A percentile compares a stretch with the other conserved stretches of the same genome.
Conservation (phyloP, 2,888 invertebrate genomes). For the Nemotelus nigrinus region DNA sequence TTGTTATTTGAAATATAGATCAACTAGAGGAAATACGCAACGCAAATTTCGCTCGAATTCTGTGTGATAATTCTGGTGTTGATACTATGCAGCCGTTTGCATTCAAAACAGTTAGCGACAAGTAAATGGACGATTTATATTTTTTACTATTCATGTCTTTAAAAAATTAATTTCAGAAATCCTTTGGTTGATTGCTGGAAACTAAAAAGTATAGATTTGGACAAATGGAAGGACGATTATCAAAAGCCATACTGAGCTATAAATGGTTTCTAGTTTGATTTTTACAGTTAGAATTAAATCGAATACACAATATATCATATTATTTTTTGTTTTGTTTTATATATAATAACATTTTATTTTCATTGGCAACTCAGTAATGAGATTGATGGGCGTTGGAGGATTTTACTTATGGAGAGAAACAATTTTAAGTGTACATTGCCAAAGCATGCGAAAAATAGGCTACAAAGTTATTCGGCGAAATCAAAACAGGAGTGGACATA, state of each 20-base stretch:
- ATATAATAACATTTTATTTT: too few relatives aligned
- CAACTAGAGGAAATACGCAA: slow-evolving; percentile 24
- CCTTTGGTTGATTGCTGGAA: background rate
- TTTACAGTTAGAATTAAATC: too few relatives aligned
- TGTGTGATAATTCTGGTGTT: slow-evolving; percentile 17
- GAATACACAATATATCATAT: too few relatives aligned
- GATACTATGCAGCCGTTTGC: slow-evolving; percentile 19
- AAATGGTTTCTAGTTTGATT: background rate
- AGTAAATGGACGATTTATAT: background rate
- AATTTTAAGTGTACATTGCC: too few relatives aligned
- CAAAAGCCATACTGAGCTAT: background rate
- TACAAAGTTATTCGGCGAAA: too few relatives aligned
- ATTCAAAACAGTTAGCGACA: background rate
- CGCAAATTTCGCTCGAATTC: slow-evolving; percentile 5
- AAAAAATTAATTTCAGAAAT: slow-evolving; percentile 18
- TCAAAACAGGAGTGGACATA: too few relatives aligned
- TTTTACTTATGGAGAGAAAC: too few relatives aligned
- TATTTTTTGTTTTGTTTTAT: too few relatives aligned
- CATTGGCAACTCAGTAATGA: too few relatives aligned
- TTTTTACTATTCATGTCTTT: background rate
- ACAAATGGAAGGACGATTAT: background rate
- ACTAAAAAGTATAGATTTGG: background rate
- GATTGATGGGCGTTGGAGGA: too few relatives aligned
- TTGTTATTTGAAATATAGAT: background rate
- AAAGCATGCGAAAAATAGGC: too few relatives aligned